These are phyloP conservation scores for Drosophila mojavensis DNA, from an alignment of 1,140 invertebrate species.

Conservation along the genomic window DNA sequence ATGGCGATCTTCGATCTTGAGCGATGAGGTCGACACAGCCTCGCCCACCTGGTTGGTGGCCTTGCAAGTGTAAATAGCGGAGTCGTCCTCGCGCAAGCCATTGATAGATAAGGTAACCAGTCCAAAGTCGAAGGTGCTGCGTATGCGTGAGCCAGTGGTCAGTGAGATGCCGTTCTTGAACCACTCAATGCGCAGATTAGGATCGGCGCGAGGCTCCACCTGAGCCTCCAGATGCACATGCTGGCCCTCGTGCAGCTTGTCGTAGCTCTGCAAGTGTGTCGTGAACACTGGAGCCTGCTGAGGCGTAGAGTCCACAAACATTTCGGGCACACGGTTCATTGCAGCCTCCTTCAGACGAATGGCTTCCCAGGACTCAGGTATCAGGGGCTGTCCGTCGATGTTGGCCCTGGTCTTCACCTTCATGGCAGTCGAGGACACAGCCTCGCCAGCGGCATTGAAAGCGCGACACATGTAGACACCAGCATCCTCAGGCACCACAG, in stretches of 20 bases:
- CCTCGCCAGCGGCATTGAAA: constrained; percentile 95
- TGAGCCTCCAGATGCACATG: constrained; percentile 97
- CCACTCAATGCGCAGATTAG: constrained; percentile 95
- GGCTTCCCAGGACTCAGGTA: constrained; percentile 95
- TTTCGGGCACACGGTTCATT: constrained; percentile 93
- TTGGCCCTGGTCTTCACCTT: constrained; percentile 93
- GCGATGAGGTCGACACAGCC: constrained; percentile 94
- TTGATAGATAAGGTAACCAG: constrained; percentile 96
- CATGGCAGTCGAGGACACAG: constrained; percentile 94
- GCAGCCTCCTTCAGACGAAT: constrained; percentile 95
- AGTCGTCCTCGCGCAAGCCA: constrained; percentile 93
- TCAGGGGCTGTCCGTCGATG: constrained; percentile 91
- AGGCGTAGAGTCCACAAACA: constrained; percentile 91
- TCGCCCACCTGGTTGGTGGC: constrained; percentile 95
- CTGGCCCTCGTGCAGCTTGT: constrained; percentile 94
- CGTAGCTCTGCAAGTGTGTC: constrained; percentile 93
- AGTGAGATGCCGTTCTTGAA: constrained; percentile 95
- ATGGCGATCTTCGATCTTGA: constrained; percentile 94
- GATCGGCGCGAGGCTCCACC: constrained; percentile 98
- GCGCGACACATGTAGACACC: constrained; percentile 97
- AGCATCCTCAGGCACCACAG: constrained; percentile 94
- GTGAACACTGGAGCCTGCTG: constrained; percentile 96
- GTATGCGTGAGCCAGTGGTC: constrained; percentile 92
- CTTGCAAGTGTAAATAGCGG: constrained; percentile 97
- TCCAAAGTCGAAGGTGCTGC: constrained; percentile 96